A percentile compares a stretch with the other conserved stretches of the same genome.
These are phyloP conservation scores for Vulpes lagopus DNA, from an alignment of 2,113 vertebrate species.

Conservation along the genomic window DNA sequence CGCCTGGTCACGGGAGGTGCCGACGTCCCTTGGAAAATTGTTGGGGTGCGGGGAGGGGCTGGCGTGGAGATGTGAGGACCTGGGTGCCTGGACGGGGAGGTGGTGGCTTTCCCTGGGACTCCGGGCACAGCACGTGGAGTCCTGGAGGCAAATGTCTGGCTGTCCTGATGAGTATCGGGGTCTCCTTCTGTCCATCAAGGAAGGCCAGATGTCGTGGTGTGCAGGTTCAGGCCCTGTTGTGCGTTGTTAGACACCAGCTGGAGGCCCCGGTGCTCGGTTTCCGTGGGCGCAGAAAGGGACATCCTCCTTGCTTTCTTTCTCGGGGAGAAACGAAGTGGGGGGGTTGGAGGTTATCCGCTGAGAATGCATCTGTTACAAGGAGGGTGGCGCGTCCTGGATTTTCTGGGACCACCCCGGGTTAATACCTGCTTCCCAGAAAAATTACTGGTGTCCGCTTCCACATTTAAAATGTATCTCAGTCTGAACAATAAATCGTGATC, in stretches of 20 bases:
- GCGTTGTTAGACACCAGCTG: constrained; percentile 50
- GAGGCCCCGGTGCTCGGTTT: constrained; percentile 63
- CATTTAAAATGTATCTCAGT: background rate
- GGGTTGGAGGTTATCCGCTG: background rate
- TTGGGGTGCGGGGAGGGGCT: background rate
- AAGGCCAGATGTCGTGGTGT: constrained; percentile 66
- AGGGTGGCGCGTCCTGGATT: background rate
- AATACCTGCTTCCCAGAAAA: constrained; percentile 33
- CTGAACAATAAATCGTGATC: background rate
- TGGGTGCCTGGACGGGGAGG: background rate
- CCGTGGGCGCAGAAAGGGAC: constrained; percentile 49
- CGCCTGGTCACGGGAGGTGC: background rate
- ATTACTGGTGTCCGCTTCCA: background rate
- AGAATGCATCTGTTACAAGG: constrained; percentile 4
- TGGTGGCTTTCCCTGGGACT: constrained; percentile 1
- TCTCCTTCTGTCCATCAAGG: constrained; percentile 59
- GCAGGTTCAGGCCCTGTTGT: constrained; percentile 60
- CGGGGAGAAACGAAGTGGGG: background rate
- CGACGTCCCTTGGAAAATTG: background rate
- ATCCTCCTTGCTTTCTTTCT: constrained; percentile 27
- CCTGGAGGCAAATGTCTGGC: constrained; percentile 33
- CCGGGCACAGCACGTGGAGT: background rate
- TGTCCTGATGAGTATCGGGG: constrained; percentile 52
- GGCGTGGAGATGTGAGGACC: background rate
- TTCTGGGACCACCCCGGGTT: background rate